Conservation (phyloP, 30 jellyfish, hydroid and myxozoan genomes). For the Rhopilema esculentum region DNA sequence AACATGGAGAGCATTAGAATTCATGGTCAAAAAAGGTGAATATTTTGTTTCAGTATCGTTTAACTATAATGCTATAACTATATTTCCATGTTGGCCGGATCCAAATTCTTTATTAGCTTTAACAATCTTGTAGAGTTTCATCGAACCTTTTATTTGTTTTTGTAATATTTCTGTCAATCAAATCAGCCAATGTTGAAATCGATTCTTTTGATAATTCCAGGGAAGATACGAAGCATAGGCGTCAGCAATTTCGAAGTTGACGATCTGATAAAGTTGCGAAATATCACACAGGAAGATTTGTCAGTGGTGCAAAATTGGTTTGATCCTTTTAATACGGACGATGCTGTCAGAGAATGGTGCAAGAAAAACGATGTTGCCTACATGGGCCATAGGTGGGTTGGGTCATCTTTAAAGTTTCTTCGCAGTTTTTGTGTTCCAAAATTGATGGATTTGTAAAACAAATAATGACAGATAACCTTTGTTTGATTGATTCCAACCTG, state of each 20-base stretch:
- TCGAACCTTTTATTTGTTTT: too few species aligned
- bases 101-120: too few species aligned
- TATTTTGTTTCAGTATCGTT: background rate
- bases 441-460: too few species aligned
- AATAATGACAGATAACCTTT: too few species aligned
- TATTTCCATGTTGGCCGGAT: background rate
- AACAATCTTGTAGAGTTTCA: too few species aligned
- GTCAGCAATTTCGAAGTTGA: constrained; percentile 79
- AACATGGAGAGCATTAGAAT: constrained; percentile 81
- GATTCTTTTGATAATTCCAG: constrained; percentile 49
- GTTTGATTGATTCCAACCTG: too few species aligned
- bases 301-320: constrained; percentile 79
- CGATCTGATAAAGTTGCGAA: constrained; percentile 47
- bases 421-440: background rate
- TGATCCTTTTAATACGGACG: constrained; percentile 75
- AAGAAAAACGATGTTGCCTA: constrained; percentile 65
- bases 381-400: constrained; percentile 72
- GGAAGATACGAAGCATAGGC: constrained; percentile 70
- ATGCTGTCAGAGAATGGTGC: constrained; percentile 75
- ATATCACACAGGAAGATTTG: constrained; percentile 11
- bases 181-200: too few species aligned
- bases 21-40: constrained; percentile 58
- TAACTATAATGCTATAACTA: background rate
- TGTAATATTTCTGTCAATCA: too few species aligned
- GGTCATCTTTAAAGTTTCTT: background rate